Evolutionary conservation across 2,113 vertebrate genomes (phyloP).

Genomic region (Zootoca vivipara): DNA sequence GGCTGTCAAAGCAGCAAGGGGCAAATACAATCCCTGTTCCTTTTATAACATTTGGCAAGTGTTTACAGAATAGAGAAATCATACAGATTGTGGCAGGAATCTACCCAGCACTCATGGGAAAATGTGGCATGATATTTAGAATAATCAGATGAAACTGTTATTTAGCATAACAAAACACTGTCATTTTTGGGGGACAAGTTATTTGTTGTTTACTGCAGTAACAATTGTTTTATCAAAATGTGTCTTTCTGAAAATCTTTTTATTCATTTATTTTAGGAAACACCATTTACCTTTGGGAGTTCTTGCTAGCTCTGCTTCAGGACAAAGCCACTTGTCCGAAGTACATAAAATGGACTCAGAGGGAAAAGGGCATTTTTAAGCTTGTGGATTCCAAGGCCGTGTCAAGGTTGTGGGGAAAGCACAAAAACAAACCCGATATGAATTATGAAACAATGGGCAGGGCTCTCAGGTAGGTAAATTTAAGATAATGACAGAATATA

Average conservation of each 20-base stretch:
- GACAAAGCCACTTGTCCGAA: constrained; percentile 95
- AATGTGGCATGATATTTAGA: no score
- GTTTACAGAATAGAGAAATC: no score
- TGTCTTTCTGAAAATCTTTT: constrained; percentile 25
- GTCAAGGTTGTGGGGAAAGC: constrained; percentile 94
- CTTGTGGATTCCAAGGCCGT: constrained; percentile 98
- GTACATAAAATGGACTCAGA: constrained; percentile 97
- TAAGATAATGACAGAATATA: background rate
- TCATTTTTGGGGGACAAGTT: no score
- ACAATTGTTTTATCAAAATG: no score
- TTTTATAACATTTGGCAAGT: no score
- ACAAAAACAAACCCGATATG: constrained; percentile 99
- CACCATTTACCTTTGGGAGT: constrained; percentile 98
- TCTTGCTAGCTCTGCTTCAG: constrained; percentile 94
- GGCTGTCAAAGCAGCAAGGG: no score
- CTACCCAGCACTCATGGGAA: no score
- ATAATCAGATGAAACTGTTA: no score
- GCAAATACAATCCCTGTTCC: no score
- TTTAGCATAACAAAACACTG: no score
- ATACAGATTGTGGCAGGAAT: no score
- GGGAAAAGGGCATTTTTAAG: constrained; percentile 96
- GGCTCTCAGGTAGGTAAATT: constrained; percentile 88
- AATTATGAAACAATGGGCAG: constrained; percentile 99
- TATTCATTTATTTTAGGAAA: constrained; percentile 80
- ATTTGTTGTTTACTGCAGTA: no score